A percentile compares a stretch with the other conserved stretches of the same genome.
Conservation (phyloP, 1,140 invertebrate genomes). For the Lordiphosa mommai region DNA sequence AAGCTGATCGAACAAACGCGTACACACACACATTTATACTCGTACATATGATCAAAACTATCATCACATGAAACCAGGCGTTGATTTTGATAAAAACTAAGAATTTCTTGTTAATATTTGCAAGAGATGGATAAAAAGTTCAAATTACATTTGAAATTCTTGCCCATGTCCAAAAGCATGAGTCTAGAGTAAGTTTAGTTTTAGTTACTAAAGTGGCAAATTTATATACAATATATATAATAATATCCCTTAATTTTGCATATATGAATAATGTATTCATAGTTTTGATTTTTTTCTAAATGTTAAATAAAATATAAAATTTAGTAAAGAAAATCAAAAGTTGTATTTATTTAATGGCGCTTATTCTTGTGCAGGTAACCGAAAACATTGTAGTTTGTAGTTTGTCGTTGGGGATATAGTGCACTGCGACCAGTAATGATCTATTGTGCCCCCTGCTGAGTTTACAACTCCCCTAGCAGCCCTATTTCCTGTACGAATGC, state of each 20-base stretch:
- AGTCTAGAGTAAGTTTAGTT: slow-evolving; percentile 16
- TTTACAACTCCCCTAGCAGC: too few species aligned
- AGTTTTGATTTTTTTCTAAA: too few species aligned
- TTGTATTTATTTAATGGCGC: too few species aligned
- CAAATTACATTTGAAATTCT: slow-evolving; percentile 21
- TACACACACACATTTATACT: slow-evolving; percentile 3
- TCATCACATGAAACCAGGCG: slow-evolving; percentile 49
- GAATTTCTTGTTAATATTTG: slow-evolving; percentile 8
- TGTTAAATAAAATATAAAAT: too few species aligned
- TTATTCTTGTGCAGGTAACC: too few species aligned
- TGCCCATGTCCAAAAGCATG: slow-evolving; percentile 24
- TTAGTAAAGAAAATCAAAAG: too few species aligned
- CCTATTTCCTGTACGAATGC: too few species aligned
- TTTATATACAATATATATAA: slow-evolving; percentile 26
- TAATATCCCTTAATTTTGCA: background rate
- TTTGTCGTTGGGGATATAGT: too few species aligned
- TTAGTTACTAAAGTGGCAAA: slow-evolving; percentile 14
- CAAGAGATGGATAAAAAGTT: slow-evolving; percentile 8
- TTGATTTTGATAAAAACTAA: background rate
- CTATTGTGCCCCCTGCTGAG: too few species aligned
- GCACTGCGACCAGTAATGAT: too few species aligned
- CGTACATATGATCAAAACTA: slow-evolving; percentile 5
- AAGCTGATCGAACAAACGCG: slow-evolving; percentile 10
- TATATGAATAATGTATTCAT: background rate
- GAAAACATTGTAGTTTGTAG: too few species aligned